Conservation (phyloP, 2,113 vertebrate species). For the Psilopsiagon aymara region DNA sequence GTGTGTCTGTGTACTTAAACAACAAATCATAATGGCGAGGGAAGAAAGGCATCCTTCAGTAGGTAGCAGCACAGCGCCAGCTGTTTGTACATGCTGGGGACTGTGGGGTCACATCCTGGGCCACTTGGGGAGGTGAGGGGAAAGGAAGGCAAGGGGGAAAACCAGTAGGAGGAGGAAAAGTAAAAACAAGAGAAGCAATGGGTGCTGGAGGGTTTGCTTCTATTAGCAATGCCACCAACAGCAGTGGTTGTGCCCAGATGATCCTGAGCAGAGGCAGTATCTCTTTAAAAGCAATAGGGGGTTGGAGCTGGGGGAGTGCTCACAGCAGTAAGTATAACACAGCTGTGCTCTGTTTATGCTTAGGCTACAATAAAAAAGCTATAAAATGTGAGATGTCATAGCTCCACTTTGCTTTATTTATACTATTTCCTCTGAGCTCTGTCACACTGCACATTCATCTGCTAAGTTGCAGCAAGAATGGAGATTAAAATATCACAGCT, state of each 20-base stretch:
- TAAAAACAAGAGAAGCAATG: neutral
- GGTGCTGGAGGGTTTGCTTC: neutral
- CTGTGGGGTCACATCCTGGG: neutral
- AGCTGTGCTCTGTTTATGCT: conserved; percentile 87
- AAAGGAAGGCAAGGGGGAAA: neutral
- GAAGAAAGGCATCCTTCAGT: neutral
- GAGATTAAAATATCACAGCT: conserved; percentile 87
- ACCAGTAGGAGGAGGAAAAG: neutral
- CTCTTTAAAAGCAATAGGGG: conserved; percentile 76
- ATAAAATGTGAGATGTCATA: conserved; percentile 86
- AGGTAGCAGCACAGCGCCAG: neutral
- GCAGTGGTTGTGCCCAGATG: neutral
- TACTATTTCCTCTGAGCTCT: conserved; percentile 84
- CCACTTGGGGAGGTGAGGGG: neutral
- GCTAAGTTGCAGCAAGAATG: conserved; percentile 81
- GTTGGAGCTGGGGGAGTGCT: conserved; percentile 65
- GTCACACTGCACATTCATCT: conserved; percentile 84
- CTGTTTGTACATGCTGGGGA: neutral
- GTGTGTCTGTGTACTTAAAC: neutral
- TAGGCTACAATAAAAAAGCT: conserved; percentile 84
- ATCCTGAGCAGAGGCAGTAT: conserved; percentile 40
- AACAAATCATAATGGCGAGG: neutral
- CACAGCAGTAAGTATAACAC: conserved; percentile 83
- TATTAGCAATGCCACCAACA: neutral
- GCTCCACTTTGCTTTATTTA: conserved; percentile 87